Evolutionary conservation across 2,113 vertebrate genomes (phyloP), one percentile per base, ranked within the genome.

Genomic region (Seriola rivoliana): DNA sequence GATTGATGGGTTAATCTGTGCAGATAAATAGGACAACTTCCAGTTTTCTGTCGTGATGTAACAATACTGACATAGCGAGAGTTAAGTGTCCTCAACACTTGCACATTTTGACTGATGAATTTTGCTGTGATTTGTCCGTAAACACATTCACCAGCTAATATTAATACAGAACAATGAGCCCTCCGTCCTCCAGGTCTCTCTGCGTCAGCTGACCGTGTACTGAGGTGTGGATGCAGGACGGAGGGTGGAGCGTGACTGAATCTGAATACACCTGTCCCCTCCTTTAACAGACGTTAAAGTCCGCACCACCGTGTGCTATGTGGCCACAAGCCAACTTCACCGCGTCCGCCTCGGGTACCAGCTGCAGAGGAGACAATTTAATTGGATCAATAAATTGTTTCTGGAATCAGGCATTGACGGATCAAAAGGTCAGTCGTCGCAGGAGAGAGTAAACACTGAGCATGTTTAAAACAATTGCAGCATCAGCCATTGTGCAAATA

Each of bases 401-500:
- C 85, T 91, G 38, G 89, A 92, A 91, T 87, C 40, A 71, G 71
- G 71, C 76, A 80, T 58, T 62, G 84, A 66, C 48, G 40, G 75
- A 89, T 87, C 75, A 82, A 85, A 85, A 80, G 77, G 73, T 84
- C 86, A 71, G 14, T n/a, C 4, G 25, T 1, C 19, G 19, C 34
- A 16, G 13, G 13, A 10, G 46, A 63, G 82, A 86, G 62, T 82
- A 85, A 88, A 89, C 84, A 78, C 57, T 29, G 25, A 44, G 69
- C 64, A 69, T 87, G 82, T 86, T 82, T 85, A 55, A 89, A 88
- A 91, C 85, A 85, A 82, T 75, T 60, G 74, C 85, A 85, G 81
- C 85, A 91, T 92, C 83, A 86, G 85, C 82, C 85, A 66, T 86
- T 87, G 84, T 86, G 76, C 81, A 70, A 63, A 86, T 90, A 63